Conservation (phyloP, 2,113 vertebrate species). For the Oncorhynchus keta region DNA sequence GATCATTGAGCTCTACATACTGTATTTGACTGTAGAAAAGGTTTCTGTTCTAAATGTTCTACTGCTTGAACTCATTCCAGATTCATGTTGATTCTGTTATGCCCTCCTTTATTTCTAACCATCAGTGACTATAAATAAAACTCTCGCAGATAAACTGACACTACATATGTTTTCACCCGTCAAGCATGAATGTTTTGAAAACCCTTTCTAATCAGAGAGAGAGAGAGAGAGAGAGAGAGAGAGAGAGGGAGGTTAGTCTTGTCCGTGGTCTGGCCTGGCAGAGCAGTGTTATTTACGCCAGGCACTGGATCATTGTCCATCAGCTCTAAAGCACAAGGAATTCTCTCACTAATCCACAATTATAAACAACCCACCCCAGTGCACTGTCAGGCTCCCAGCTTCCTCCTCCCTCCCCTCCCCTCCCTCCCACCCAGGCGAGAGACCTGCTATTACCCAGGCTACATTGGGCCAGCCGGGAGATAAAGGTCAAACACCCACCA, state of each 20-base stretch:
- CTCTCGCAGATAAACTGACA: conserved; percentile 12
- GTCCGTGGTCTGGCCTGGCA: conserved; percentile 20
- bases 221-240: too few relatives aligned
- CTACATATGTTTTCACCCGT: neutral
- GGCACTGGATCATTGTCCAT: conserved; percentile 35
- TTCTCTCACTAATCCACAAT: conserved; percentile 54
- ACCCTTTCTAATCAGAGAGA: neutral
- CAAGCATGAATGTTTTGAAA: conserved; percentile 7
- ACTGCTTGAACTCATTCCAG: neutral
- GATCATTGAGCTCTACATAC: too few relatives aligned
- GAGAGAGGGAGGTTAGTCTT: conserved; percentile 33
- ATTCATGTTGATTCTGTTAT: neutral
- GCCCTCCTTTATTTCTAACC: neutral
- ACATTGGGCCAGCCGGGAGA: conserved; percentile 2
- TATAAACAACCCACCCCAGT: conserved; percentile 41
- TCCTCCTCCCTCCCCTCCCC: neutral
- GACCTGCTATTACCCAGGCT: conserved; percentile 5
- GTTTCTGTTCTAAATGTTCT: neutral
- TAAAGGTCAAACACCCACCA: conserved; percentile 36
- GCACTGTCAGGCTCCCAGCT: conserved; percentile 34
- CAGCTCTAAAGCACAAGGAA: conserved; percentile 34
- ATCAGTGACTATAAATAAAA: neutral
- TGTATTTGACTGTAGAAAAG: too few relatives aligned
- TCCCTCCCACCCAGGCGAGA: conserved; percentile 8
- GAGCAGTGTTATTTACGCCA: conserved; percentile 53